Base-by-base conservation (phyloP, 1,140 invertebrate genomes). In the Stegodyphus dumicola region DNA sequence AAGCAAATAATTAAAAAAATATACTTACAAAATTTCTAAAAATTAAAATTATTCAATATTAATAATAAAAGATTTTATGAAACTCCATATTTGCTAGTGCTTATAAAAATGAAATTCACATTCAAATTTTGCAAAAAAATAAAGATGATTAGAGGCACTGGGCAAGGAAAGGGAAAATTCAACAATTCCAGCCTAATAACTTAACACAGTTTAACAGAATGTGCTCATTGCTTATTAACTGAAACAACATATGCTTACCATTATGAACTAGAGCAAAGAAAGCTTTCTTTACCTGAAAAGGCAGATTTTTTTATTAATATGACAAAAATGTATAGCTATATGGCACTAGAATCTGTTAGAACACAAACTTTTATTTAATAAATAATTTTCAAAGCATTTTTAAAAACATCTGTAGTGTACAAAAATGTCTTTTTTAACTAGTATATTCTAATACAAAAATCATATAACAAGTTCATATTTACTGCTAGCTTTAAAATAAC, bases 191-290 rank as follows among this genome's bases (percentile, higher is more conserved):
- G 56, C 56, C 9, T 60, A 60, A 2, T 60, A 10, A 15, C 56
- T 60, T 15, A 60, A 1, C 56, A 10, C 56, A 10, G 5, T 9
- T 60, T 60, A 10, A 60, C 56, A 60, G 15, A 60, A 10, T 9
- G 5, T 10, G 15, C 15, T 60, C 9, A 60, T 1, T 10, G 15
- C 15, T 60, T 18, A 15, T 80, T 56, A 6, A 84, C 17, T 15
- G 75, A 51, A 17, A 81, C 10, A 53, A 53, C 77, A 15, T 53
- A 15, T 33, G 92, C 93, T 93, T 89, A 94, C 97, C 98, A 93
- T 99, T 99, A 33, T 99, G 98, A 85, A 99, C 97, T 70, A 99
- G 93, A 51, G 98, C 98, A 92, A 97, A 99, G 92, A 99, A 99
- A 51, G 98, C 98, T 91, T 99, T 99, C 92, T 99, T 99, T 33